phyloP scores from a whole-genome alignment of 2,888 invertebrate genomes.

The Girardia tigrina region DNA sequence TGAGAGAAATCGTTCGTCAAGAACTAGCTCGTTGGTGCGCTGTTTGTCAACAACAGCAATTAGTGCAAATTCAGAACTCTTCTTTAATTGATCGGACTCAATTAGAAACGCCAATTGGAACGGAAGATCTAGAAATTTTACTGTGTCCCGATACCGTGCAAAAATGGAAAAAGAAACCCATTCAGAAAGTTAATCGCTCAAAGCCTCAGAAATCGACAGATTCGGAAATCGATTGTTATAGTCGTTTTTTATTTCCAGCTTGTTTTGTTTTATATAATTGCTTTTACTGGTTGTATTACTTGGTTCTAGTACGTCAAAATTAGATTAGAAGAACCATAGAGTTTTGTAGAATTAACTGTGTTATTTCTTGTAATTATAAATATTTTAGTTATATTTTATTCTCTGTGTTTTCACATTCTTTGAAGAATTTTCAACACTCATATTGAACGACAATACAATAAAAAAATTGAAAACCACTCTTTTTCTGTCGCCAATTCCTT shows the following conservation, averaged over 20 bases:
- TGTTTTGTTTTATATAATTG: constrained; percentile 37
- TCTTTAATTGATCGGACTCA: neutral
- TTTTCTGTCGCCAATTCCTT: too few relatives aligned
- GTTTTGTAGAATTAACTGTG: constrained; percentile 1
- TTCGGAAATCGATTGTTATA: constrained; percentile 33
- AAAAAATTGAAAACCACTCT: too few relatives aligned
- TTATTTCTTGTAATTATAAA: neutral
- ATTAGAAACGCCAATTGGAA: constrained; percentile 1
- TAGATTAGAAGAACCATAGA: constrained; percentile 3
- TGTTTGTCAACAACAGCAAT: constrained; percentile 35
- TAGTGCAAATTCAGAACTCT: constrained; percentile 26
- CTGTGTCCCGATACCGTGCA: constrained; percentile 9
- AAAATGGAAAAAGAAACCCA: constrained; percentile 19
- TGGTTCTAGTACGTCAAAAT: constrained; percentile 34
- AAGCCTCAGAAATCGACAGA: neutral
- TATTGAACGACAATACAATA: too few relatives aligned
- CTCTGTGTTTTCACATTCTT: too few relatives aligned
- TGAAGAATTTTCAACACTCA: too few relatives aligned
- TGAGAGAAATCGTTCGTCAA: constrained; percentile 35
- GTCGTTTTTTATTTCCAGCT: constrained; percentile 36
- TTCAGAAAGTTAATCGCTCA: neutral
- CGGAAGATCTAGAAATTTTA: constrained; percentile 8
- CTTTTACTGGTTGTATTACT: constrained; percentile 37
- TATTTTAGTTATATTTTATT: neutral
- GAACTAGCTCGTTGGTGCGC: constrained; percentile 36